Conservation (phyloP, 2,888 invertebrate species). For the Cheilosia vernalis region DNA sequence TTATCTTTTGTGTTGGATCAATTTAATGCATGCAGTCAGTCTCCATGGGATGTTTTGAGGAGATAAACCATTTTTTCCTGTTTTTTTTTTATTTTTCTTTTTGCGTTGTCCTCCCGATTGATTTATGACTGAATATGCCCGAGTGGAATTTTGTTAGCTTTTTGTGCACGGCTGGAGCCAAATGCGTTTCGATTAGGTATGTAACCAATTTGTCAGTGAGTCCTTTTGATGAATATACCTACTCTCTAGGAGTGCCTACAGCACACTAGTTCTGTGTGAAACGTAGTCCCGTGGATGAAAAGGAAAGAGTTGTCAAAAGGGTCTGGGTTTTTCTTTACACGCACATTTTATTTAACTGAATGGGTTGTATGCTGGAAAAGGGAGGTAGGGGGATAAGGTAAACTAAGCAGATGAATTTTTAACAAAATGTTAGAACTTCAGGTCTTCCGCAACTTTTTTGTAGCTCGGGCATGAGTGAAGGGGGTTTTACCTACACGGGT, state of each 20-base stretch:
- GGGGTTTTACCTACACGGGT: too few species aligned
- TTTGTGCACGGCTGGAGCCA: slow-evolving; percentile 26
- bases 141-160: slow-evolving; percentile 11
- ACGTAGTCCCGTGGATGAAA: too few species aligned
- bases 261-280: not conserved
- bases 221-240: slow-evolving; percentile 46
- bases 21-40: slow-evolving; percentile 65
- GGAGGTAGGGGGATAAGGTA: too few species aligned
- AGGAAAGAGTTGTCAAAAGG: too few species aligned
- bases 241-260: slow-evolving; percentile 1
- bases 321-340: too few species aligned
- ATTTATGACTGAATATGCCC: slow-evolving; percentile 54
- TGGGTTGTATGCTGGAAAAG: too few species aligned
- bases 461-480: too few species aligned
- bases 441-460: too few species aligned
- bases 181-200: slow-evolving; percentile 44
- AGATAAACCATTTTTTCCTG: slow-evolving; percentile 45
- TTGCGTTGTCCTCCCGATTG: slow-evolving; percentile 47
- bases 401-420: too few species aligned
- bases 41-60: slow-evolving; percentile 58
- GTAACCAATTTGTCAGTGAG: slow-evolving; percentile 66
- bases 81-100: not conserved
- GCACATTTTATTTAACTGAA: too few species aligned
- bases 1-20: slow-evolving; percentile 40
- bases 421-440: too few species aligned